Percentiles rank a stretch among this genome's conserved stretches.
phyloP scores from a whole-genome alignment of 1,140 invertebrate genomes.

The Harpegnathos saltator region DNA sequence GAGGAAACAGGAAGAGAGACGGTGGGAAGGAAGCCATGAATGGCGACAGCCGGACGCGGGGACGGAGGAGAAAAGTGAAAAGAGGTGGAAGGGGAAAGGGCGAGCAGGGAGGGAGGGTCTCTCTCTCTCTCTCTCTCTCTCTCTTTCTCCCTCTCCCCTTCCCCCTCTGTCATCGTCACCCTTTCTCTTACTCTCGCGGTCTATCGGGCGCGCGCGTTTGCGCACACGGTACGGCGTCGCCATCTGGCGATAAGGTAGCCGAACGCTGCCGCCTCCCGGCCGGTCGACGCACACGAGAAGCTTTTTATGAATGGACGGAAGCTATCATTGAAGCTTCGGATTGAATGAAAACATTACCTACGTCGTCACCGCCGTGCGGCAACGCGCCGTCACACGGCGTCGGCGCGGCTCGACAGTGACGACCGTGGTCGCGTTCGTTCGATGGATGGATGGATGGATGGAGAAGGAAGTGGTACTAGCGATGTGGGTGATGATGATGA shows the following conservation, averaged over 20 bases:
- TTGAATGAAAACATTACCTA: conserved; percentile 86
- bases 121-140: conserved; percentile 2
- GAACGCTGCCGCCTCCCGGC: conserved; percentile 65
- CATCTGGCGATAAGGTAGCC: conserved; percentile 84
- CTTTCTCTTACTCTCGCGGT: no score
- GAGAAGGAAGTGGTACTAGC: conserved; percentile 33
- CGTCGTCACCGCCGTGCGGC: conserved; percentile 73
- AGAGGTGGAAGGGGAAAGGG: conserved; percentile 22
- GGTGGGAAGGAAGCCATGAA: conserved; percentile 77
- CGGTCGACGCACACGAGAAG: conserved; percentile 77
- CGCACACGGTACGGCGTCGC: conserved; percentile 78
- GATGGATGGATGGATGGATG: conserved; percentile 21
- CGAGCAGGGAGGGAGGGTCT: conserved; percentile 4
- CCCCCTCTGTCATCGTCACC: no score
- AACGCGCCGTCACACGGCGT: conserved; percentile 69
- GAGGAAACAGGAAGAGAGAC: conserved; percentile 75
- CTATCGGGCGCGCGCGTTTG: conserved; percentile 52
- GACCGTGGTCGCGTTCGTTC: conserved; percentile 64
- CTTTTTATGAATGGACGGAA: conserved; percentile 93
- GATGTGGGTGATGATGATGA: background rate
- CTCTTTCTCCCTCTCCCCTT: no score
- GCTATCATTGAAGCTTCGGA: conserved; percentile 90
- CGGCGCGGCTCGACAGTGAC: conserved; percentile 75
- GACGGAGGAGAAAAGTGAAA: conserved; percentile 54
- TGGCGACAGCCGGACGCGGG: conserved; percentile 69